phyloP scores from a whole-genome alignment of 2,113 vertebrate genomes.

The Vombatus ursinus region DNA sequence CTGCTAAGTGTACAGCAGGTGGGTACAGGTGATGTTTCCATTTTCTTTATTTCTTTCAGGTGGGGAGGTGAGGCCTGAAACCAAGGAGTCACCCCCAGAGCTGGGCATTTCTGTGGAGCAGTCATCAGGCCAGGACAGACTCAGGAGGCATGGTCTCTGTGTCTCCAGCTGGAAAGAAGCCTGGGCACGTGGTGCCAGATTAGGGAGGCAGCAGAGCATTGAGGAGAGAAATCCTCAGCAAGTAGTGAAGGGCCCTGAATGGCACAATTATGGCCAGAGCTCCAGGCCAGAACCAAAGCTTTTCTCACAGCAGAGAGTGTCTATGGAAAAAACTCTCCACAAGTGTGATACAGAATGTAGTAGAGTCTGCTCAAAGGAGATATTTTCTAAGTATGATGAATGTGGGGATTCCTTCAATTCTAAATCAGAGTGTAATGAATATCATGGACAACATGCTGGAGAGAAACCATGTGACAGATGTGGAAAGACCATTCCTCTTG shows the following conservation, averaged over 20 bases:
- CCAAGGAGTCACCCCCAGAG: not conserved
- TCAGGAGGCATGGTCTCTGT: not conserved
- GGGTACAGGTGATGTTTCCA: not conserved
- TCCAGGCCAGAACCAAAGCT: not conserved
- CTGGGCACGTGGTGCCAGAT: not conserved
- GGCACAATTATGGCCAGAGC: not conserved
- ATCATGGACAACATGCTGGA: conserved; percentile 47
- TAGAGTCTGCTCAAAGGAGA: not conserved
- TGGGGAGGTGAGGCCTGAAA: not conserved
- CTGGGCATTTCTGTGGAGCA: not conserved
- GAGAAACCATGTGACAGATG: conserved; percentile 54
- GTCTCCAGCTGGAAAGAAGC: not conserved
- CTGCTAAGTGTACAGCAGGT: not conserved
- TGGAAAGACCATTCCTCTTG: conserved; percentile 60
- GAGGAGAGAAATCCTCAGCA: not conserved
- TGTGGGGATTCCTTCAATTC: conserved; percentile 43
- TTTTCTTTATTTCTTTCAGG: not conserved
- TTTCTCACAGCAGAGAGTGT: not conserved
- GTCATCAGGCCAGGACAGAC: not conserved
- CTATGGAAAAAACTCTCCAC: not conserved
- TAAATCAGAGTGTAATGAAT: conserved; percentile 38
- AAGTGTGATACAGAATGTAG: too few species aligned
- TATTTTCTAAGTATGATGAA: not conserved
- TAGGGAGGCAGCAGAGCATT: not conserved
- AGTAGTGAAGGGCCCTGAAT: not conserved